phyloP scores from a whole-genome alignment of 2,888 invertebrate genomes.

The Heliconius erato region DNA sequence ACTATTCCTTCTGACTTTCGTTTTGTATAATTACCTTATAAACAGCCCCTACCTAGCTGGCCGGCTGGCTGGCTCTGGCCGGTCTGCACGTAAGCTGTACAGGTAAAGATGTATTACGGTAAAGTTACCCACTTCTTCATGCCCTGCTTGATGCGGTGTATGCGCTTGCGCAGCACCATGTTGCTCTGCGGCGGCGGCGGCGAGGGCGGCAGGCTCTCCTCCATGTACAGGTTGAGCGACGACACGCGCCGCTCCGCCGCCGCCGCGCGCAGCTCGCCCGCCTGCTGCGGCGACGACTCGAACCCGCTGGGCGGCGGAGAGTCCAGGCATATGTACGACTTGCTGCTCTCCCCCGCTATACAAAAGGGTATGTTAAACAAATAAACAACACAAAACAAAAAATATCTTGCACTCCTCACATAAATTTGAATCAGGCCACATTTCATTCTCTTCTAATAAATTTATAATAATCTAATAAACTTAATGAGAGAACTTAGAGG shows the following conservation, averaged over 20 bases:
- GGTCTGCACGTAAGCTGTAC: background rate
- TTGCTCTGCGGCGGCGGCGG: slow-evolving; percentile 92
- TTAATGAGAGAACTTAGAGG: no score
- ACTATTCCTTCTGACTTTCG: no score
- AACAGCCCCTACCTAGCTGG: background rate
- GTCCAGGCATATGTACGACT: slow-evolving; percentile 85
- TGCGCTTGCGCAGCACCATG: slow-evolving; percentile 94
- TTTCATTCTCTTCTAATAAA: no score
- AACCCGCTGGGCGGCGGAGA: slow-evolving; percentile 85
- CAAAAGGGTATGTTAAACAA: no score
- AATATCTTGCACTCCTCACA: no score
- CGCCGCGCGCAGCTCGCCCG: slow-evolving; percentile 68
- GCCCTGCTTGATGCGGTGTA: slow-evolving; percentile 94
- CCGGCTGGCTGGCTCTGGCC: no score
- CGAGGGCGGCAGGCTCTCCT: slow-evolving; percentile 82
- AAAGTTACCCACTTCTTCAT: slow-evolving; percentile 89
- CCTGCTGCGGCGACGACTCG: slow-evolving; percentile 83
- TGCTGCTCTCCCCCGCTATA: slow-evolving; percentile 83
- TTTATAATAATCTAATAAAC: no score
- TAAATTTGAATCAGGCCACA: no score
- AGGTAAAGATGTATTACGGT: background rate
- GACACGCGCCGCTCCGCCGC: slow-evolving; percentile 81
- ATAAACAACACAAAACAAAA: no score
- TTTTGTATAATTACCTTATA: background rate
- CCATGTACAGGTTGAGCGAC: slow-evolving; percentile 73